Percentiles rank a stretch among this genome's conserved stretches.
phyloP scores from a whole-genome alignment of 2,797 vertebrate species.

The Manis crassicaudata region DNA sequence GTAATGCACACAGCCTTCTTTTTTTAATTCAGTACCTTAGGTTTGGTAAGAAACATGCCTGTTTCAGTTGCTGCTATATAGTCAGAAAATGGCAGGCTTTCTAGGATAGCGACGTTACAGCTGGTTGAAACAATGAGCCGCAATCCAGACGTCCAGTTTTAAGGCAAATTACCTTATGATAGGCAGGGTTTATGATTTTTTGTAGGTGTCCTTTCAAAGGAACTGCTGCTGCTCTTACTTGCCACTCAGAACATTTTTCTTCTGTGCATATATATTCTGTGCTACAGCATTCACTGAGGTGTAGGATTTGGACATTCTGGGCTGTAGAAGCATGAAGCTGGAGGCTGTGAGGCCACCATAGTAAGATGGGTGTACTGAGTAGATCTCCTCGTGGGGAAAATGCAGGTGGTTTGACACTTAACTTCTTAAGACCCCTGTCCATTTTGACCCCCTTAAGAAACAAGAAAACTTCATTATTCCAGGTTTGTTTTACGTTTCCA shows the following conservation, averaged over 20 bases:
- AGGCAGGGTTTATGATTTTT: not conserved
- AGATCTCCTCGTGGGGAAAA: not conserved
- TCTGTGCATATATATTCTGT: not conserved
- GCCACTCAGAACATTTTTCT: not conserved
- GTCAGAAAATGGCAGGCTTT: slow-evolving; percentile 84
- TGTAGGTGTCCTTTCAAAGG: not conserved
- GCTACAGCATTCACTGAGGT: not conserved
- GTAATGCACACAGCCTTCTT: slow-evolving; percentile 84
- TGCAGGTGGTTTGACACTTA: not conserved
- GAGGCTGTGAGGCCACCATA: not conserved
- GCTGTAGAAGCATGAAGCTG: slow-evolving; percentile 42
- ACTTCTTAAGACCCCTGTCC: slow-evolving; percentile 59
- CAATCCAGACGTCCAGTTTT: slow-evolving; percentile 50
- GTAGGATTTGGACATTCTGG: slow-evolving; percentile 49
- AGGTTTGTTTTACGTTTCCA: slow-evolving; percentile 83
- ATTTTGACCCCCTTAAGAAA: slow-evolving; percentile 37
- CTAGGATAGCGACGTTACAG: slow-evolving; percentile 63
- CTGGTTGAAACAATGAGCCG: slow-evolving; percentile 70
- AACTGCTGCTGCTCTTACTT: not conserved
- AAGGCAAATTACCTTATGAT: slow-evolving; percentile 57
- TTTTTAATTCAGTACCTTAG: slow-evolving; percentile 81
- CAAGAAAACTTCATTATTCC: slow-evolving; percentile 67
- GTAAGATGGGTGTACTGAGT: not conserved
- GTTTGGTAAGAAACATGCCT: slow-evolving; percentile 82
- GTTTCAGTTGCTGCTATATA: slow-evolving; percentile 69